These are phyloP conservation scores for Etheostoma nigrum DNA, from an alignment of 2,797 vertebrate species.

Conservation along the genomic window DNA sequence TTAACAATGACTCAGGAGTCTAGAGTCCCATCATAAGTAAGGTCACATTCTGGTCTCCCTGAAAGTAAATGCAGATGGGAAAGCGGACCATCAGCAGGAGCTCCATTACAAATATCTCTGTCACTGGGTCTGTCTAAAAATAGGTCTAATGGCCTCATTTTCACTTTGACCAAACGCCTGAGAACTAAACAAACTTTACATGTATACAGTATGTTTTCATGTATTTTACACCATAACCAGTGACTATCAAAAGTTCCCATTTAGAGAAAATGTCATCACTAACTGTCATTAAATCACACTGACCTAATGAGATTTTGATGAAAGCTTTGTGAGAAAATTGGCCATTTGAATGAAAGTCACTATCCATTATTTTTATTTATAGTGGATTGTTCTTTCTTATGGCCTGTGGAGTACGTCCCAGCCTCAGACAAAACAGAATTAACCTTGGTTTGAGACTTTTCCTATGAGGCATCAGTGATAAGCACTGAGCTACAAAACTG, in stretches of 20 bases:
- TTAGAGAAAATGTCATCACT: background rate
- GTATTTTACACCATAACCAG: constrained; percentile 19
- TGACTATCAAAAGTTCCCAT: background rate
- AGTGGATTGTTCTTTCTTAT: background rate
- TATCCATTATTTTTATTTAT: background rate
- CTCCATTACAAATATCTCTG: constrained; percentile 61
- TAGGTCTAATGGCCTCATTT: constrained; percentile 75
- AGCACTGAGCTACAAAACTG: background rate
- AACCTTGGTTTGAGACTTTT: background rate
- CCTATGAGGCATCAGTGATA: background rate
- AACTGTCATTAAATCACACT: constrained; percentile 19
- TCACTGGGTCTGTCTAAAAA: constrained; percentile 73
- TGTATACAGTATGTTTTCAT: constrained; percentile 31
- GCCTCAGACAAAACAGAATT: background rate
- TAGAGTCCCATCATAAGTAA: constrained; percentile 11
- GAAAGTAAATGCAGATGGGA: constrained; percentile 39
- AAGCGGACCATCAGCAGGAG: constrained; percentile 61
- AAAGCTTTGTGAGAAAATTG: background rate
- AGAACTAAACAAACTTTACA: constrained; percentile 24
- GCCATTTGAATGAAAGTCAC: background rate
- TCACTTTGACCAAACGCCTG: constrained; percentile 44
- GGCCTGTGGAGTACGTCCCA: background rate
- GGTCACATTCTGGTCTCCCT: constrained; percentile 27
- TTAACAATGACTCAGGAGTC: constrained; percentile 10
- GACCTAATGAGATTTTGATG: constrained; percentile 7